phyloP scores from a whole-genome alignment of 1,140 invertebrate species.

The Zaprionus capensis region DNA sequence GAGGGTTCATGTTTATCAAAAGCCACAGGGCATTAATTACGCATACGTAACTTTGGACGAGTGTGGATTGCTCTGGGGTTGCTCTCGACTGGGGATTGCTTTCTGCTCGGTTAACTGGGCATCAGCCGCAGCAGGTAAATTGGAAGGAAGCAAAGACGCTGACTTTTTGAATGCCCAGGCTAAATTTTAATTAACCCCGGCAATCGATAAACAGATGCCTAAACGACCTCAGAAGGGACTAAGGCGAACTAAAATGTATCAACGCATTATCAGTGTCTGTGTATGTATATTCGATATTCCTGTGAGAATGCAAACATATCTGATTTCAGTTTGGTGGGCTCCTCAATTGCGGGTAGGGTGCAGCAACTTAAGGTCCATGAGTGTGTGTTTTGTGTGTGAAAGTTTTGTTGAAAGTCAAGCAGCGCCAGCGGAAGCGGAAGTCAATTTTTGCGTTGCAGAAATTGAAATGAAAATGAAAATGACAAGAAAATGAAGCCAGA shows the following conservation, averaged over 20 bases:
- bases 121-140: slow-evolving; percentile 43
- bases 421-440: slow-evolving; percentile 67
- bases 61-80: slow-evolving; percentile 10
- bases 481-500: slow-evolving; percentile 43
- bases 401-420: slow-evolving; percentile 53
- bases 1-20: slow-evolving; percentile 55
- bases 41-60: slow-evolving; percentile 60
- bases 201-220: slow-evolving; percentile 36
- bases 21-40: slow-evolving; percentile 69
- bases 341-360: background rate
- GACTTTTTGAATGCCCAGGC: slow-evolving; percentile 56
- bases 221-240: background rate
- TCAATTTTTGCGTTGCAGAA: slow-evolving; percentile 66
- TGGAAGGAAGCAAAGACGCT: slow-evolving; percentile 33
- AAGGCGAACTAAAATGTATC: background rate
- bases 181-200: slow-evolving; percentile 55
- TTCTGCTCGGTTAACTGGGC: slow-evolving; percentile 48
- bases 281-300: background rate
- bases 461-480: slow-evolving; percentile 68
- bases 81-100: background rate
- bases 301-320: background rate
- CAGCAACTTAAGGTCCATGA: background rate
- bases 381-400: slow-evolving; percentile 22
- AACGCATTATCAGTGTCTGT: background rate
- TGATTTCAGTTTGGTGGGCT: background rate